Conservation (phyloP, 1,140 invertebrate genomes). For the Drosophila aff. region DNA sequence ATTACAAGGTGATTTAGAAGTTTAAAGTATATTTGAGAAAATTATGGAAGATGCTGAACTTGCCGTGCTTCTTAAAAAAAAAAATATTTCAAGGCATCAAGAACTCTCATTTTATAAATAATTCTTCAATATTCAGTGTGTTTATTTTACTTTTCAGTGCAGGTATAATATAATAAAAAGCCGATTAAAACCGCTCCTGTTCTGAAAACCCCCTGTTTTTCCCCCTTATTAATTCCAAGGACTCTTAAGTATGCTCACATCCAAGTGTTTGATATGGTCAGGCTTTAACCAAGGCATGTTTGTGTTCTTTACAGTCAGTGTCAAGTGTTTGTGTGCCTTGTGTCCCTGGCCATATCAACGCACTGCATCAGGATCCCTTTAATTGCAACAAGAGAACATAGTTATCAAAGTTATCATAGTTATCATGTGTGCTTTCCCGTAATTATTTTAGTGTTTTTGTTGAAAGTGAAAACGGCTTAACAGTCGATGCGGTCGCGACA, state of each 20-base stretch:
- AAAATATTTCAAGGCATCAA: too few species aligned
- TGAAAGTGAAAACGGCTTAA: background rate
- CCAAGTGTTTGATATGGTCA: conserved; percentile 32
- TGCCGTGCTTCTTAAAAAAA: too few species aligned
- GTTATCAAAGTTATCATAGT: background rate
- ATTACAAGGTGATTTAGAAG: background rate
- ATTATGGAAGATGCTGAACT: background rate
- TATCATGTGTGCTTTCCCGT: conserved; percentile 18
- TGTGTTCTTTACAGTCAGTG: background rate
- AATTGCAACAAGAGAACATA: conserved; percentile 8
- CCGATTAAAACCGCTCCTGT: background rate
- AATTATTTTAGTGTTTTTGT: background rate
- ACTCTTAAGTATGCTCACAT: background rate
- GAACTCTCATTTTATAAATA: too few species aligned
- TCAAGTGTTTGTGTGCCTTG: background rate
- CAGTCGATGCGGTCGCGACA: too few species aligned
- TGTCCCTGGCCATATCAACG: conserved; percentile 38
- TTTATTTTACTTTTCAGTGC: too few species aligned
- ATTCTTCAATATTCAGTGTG: too few species aligned
- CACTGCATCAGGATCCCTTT: conserved; percentile 18
- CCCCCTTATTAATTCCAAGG: background rate
- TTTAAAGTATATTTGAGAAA: background rate
- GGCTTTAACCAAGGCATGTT: background rate
- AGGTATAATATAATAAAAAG: too few species aligned
- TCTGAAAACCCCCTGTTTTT: background rate